Percentiles rank a stretch among this genome's conserved stretches.
Conservation (phyloP, 1,140 invertebrate genomes). For the Drosophila teissieri region DNA sequence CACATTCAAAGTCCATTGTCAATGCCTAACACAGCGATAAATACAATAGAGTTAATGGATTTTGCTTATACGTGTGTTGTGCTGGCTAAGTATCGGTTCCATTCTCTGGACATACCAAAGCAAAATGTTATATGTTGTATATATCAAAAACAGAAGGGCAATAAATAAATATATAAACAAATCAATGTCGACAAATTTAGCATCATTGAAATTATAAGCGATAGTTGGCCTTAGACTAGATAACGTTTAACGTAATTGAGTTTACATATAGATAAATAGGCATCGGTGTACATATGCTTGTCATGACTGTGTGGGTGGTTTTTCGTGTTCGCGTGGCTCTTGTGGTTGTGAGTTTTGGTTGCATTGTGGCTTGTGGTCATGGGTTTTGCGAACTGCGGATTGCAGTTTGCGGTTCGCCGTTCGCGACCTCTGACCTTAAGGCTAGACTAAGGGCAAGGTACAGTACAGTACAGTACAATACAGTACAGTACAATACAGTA, state of each 20-base stretch:
- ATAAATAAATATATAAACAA: slow-evolving; percentile 36
- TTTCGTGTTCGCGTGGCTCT: slow-evolving; percentile 21
- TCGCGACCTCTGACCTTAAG: slow-evolving; percentile 18
- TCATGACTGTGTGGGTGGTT: slow-evolving; percentile 20
- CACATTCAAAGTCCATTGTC: slow-evolving; percentile 42
- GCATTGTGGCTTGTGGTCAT: slow-evolving; percentile 1
- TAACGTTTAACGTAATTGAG: slow-evolving; percentile 31
- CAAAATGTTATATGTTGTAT: slow-evolving; percentile 14
- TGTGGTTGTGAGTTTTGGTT: slow-evolving; percentile 5
- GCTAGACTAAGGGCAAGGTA: slow-evolving; percentile 45
- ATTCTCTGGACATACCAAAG: slow-evolving; percentile 11
- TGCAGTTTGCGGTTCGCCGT: background rate
- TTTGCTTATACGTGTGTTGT: slow-evolving; percentile 4
- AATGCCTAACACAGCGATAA: slow-evolving; percentile 39
- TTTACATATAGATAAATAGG: slow-evolving; percentile 22
- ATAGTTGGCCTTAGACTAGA: slow-evolving; percentile 42
- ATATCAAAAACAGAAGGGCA: slow-evolving; percentile 6
- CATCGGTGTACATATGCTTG: slow-evolving; percentile 21
- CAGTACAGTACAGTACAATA: slow-evolving; percentile 22
- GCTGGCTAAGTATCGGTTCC: slow-evolving; percentile 40
- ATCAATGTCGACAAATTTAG: slow-evolving; percentile 18
- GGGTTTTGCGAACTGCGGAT: too few species aligned
- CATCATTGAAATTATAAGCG: slow-evolving; percentile 24
- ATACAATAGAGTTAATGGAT: slow-evolving; percentile 11
- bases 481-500: slow-evolving; percentile 17